These are phyloP conservation scores for Brachynemurus nebulosus DNA, from an alignment of 2,888 invertebrate species.

Conservation along the genomic window DNA sequence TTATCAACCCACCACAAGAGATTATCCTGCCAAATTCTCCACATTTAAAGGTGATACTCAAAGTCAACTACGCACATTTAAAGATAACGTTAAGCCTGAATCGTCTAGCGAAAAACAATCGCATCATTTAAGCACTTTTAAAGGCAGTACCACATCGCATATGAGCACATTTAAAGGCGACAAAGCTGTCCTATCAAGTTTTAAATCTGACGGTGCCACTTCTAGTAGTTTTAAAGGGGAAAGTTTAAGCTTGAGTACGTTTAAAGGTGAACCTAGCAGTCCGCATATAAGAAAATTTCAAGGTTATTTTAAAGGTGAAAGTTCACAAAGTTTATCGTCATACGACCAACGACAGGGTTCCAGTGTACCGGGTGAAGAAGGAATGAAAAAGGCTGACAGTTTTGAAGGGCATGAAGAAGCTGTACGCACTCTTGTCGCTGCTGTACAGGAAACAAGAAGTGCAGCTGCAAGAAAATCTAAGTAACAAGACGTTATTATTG, in stretches of 20 bases:
- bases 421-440: constrained; percentile 48
- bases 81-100: not conserved
- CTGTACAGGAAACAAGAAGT: constrained; percentile 48
- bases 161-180: not conserved
- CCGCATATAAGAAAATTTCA: not conserved
- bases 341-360: not conserved
- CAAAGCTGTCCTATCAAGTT: not conserved
- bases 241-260: not conserved
- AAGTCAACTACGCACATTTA: not conserved
- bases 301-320: constrained; percentile 9
- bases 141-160: not conserved
- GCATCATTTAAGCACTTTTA: not conserved
- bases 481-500: constrained; percentile 4
- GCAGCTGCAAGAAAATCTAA: constrained; percentile 17
- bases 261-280: constrained; percentile 1
- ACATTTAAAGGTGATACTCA: not conserved
- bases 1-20: not conserved
- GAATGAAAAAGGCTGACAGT: constrained; percentile 45
- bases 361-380: not conserved
- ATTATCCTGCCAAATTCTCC: constrained; percentile 1
- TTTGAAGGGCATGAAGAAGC: constrained; percentile 58
- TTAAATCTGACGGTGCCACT: not conserved
- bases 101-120: not conserved
- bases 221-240: not conserved
- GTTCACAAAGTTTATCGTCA: constrained; percentile 5